A percentile compares a stretch with the other conserved stretches of the same genome.
Evolutionary conservation across 2,888 invertebrate species (phyloP).

Genomic region (Conus canariensis): DNA sequence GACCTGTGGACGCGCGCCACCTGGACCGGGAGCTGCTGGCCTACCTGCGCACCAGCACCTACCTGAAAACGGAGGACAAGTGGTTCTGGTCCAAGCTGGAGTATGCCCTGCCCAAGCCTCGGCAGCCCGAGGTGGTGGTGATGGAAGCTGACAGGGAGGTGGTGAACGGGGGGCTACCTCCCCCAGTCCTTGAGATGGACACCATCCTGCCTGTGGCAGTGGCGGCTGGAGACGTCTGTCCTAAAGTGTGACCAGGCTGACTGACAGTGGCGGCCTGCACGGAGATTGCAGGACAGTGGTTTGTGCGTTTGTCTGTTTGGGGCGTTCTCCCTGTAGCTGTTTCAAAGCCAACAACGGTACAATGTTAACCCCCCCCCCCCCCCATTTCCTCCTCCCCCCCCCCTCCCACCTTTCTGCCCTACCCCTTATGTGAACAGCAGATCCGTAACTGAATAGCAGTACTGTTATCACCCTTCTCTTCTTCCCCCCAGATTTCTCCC

Average conservation of each 20-base stretch:
- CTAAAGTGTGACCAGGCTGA: conserved; percentile 5
- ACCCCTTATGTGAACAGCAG: no score
- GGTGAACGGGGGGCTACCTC: not conserved
- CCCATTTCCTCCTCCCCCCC: no score
- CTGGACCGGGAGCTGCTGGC: conserved; percentile 47
- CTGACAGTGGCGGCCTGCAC: not conserved
- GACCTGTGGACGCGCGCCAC: conserved; percentile 43
- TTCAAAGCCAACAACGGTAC: not conserved
- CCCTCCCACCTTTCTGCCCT: no score
- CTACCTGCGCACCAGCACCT: conserved; percentile 51
- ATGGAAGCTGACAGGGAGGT: not conserved
- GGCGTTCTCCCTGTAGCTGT: no score
- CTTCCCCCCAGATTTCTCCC: no score
- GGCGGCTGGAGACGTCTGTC: not conserved
- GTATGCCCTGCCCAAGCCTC: conserved; percentile 43
- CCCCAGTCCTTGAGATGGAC: conserved; percentile 19
- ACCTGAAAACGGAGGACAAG: conserved; percentile 43
- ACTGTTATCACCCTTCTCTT: no score
- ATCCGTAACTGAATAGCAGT: no score
- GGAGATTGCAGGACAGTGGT: not conserved
- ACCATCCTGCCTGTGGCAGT: not conserved
- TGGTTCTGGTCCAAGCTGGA: conserved; percentile 53
- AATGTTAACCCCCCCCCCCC: no score
- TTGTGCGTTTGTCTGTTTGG: no score
- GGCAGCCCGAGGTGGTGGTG: not conserved